These are phyloP conservation scores for Drosophila elegans DNA, from an alignment of 1,140 invertebrate genomes.

Conservation along the genomic window DNA sequence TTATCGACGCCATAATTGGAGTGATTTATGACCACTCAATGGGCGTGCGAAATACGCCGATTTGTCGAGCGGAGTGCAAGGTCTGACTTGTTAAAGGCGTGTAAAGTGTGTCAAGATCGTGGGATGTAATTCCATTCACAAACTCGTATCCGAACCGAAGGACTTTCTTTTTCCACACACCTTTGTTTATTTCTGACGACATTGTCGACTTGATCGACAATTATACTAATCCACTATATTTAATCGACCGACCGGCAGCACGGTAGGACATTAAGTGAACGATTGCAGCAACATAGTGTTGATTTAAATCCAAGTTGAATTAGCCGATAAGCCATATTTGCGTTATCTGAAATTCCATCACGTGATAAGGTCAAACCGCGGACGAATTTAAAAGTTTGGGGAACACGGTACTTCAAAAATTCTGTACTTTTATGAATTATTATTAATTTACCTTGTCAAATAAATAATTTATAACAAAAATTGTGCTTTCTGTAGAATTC, in stretches of 20 bases:
- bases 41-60: conserved; percentile 7
- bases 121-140: background rate
- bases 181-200: conserved; percentile 30
- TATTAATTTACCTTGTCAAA: background rate
- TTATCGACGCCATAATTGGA: conserved; percentile 31
- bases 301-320: conserved; percentile 28
- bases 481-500: too few species aligned
- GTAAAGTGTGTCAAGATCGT: conserved; percentile 7
- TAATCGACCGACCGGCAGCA: conserved; percentile 1
- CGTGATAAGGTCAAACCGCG: conserved; percentile 23
- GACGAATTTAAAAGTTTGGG: background rate
- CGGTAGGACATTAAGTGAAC: conserved; percentile 11
- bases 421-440: too few species aligned
- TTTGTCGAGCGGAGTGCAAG: conserved; percentile 9
- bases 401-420: background rate
- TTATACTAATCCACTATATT: background rate
- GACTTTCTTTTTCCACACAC: background rate
- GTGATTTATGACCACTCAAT: conserved; percentile 32
- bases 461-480: too few species aligned
- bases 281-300: background rate
- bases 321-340: conserved; percentile 18
- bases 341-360: conserved; percentile 17
- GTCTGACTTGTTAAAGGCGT: conserved; percentile 10
- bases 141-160: background rate
- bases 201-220: background rate